These are phyloP conservation scores for Aphidoletes aphidimyza DNA, from an alignment of 2,888 invertebrate species.

Conservation along the genomic window DNA sequence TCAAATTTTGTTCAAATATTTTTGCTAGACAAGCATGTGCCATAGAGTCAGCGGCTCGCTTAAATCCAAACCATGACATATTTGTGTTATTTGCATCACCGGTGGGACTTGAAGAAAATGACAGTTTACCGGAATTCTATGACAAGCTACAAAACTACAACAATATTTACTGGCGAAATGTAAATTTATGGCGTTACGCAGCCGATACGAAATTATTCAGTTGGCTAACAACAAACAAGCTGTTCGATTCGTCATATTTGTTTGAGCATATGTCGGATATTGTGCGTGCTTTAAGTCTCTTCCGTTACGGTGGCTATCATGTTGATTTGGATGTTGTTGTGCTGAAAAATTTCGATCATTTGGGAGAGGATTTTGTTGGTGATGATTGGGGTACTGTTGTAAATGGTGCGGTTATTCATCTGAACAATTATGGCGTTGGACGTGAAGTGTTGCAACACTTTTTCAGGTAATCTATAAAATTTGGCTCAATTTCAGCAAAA, in stretches of 20 bases:
- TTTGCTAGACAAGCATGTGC: constrained; percentile 63
- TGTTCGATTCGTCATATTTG: constrained; percentile 58
- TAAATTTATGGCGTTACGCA: constrained; percentile 63
- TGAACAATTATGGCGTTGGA: background rate
- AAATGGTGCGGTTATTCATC: background rate
- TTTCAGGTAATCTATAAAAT: background rate
- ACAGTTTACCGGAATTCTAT: constrained; percentile 58
- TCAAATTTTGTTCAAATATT: background rate
- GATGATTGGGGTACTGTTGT: constrained; percentile 72
- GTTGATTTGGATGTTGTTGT: constrained; percentile 80
- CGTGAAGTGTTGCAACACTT: background rate
- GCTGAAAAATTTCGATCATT: constrained; percentile 69
- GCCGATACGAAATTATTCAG: constrained; percentile 63
- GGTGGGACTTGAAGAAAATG: constrained; percentile 12
- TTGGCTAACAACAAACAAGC: constrained; percentile 62
- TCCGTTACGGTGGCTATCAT: constrained; percentile 82
- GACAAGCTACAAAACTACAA: constrained; percentile 61
- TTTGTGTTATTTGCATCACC: constrained; percentile 64
- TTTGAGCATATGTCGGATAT: background rate
- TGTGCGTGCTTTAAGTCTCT: constrained; percentile 66
- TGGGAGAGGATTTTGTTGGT: constrained; percentile 73
- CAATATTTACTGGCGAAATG: constrained; percentile 63
- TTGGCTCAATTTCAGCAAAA: background rate
- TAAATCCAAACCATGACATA: constrained; percentile 63
- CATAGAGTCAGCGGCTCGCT: constrained; percentile 65